phyloP scores from a whole-genome alignment of 2,113 vertebrate species.

The Ammospiza nelsoni region DNA sequence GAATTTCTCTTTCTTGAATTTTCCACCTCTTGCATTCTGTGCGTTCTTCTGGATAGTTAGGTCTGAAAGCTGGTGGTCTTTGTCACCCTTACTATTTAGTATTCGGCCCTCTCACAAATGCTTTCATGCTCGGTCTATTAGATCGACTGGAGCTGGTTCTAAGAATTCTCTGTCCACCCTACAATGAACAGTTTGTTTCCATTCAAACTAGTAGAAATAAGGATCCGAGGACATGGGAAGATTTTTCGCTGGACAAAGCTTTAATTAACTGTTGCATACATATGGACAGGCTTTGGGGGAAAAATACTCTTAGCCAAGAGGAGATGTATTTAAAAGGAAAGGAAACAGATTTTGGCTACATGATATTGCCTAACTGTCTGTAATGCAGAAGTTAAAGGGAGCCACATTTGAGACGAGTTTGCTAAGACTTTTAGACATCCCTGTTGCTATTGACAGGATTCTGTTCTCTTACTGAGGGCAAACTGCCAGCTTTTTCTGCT shows the following conservation, averaged over 20 bases:
- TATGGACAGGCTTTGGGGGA: background rate
- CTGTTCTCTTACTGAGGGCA: background rate
- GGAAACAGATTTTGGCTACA: background rate
- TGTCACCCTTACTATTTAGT: slow-evolving; percentile 37
- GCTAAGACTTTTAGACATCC: background rate
- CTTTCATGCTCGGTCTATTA: slow-evolving; percentile 52
- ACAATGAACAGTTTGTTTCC: slow-evolving; percentile 65
- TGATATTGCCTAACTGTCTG: background rate
- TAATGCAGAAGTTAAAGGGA: background rate
- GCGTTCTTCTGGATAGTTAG: slow-evolving; percentile 39
- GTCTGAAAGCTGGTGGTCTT: slow-evolving; percentile 44
- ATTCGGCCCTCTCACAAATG: slow-evolving; percentile 31
- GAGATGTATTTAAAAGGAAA: background rate
- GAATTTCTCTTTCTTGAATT: background rate
- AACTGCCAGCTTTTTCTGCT: background rate
- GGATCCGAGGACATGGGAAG: background rate
- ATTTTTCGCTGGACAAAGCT: slow-evolving; percentile 34
- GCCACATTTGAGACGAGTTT: background rate
- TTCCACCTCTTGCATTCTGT: slow-evolving; percentile 49
- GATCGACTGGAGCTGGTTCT: slow-evolving; percentile 42
- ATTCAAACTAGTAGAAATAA: slow-evolving; percentile 48
- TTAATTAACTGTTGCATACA: slow-evolving; percentile 40
- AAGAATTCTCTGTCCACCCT: slow-evolving; percentile 59
- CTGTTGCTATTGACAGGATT: background rate
- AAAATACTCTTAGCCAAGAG: background rate